Conservation (phyloP, 37 sponge, comb jelly and placozoan species). For the Geodia barretti region DNA sequence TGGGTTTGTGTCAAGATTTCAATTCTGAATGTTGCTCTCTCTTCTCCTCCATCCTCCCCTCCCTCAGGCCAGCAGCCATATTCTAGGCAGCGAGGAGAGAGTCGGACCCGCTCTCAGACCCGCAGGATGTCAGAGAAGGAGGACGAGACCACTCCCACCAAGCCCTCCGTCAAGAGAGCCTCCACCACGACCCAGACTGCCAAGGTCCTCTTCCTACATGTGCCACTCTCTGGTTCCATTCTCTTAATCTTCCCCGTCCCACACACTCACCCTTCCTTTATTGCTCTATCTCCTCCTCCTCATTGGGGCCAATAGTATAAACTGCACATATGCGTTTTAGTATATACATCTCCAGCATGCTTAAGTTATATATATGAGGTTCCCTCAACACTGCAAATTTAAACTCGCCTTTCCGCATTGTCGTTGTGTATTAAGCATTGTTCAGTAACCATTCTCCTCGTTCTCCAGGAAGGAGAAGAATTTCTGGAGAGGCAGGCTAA, state of each 20-base stretch:
- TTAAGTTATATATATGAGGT: too few species aligned
- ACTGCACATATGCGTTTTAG: too few species aligned
- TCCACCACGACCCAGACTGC: constrained; percentile 73
- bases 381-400: too few species aligned
- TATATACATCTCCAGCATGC: too few species aligned
- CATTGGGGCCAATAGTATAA: too few species aligned
- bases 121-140: constrained; percentile 51
- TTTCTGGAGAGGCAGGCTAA: constrained; percentile 50
- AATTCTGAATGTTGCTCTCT: too few species aligned
- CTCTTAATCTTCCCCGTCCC: background rate
- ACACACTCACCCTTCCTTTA: background rate
- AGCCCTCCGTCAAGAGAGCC: constrained; percentile 58
- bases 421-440: too few species aligned
- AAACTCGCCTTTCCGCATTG: too few species aligned
- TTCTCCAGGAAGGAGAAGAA: constrained; percentile 72
- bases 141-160: constrained; percentile 27
- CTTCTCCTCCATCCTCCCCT: background rate
- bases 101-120: constrained; percentile 73
- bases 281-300: too few species aligned
- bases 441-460: too few species aligned
- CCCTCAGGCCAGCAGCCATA: constrained; percentile 41
- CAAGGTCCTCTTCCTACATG: constrained; percentile 42
- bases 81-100: constrained; percentile 52
- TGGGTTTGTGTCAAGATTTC: too few species aligned
- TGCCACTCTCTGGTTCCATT: background rate